Percentiles rank a stretch among this genome's conserved stretches.
These are phyloP conservation scores for Melanophora roralis DNA, from an alignment of 2,888 invertebrate genomes.

Conservation along the genomic window DNA sequence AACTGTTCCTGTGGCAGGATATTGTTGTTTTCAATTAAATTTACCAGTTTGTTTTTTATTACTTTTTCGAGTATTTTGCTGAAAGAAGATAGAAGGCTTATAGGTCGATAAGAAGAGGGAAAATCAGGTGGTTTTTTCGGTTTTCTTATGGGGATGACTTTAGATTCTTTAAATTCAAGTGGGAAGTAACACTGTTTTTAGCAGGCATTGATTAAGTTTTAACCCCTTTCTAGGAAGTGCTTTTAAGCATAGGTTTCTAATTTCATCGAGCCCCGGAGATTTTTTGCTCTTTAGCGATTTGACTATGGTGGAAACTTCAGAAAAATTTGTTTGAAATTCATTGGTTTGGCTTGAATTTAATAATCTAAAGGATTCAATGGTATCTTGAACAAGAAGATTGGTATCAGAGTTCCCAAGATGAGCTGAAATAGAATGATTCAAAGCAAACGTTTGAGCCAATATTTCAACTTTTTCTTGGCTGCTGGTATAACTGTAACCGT, in stretches of 20 bases:
- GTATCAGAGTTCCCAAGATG: no score
- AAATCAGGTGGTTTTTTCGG: background rate
- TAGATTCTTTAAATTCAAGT: background rate
- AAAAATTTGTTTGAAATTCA: background rate
- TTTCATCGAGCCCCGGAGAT: background rate
- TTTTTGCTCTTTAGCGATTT: background rate
- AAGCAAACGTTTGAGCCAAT: background rate
- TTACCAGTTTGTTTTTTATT: background rate
- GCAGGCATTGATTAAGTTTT: background rate
- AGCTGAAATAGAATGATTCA: no score
- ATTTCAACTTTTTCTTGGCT: background rate
- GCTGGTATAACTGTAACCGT: background rate
- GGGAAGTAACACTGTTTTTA: background rate
- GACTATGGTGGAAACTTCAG: background rate
- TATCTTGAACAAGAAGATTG: no score
- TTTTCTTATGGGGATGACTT: background rate
- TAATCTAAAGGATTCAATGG: no score
- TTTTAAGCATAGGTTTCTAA: background rate
- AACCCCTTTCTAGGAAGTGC: background rate
- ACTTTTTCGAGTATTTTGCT: slow-evolving; percentile 1
- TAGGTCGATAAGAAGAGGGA: background rate
- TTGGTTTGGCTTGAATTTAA: no score
- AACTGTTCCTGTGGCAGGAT: background rate
- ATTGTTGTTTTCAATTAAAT: background rate
- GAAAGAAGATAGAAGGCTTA: background rate